These are phyloP conservation scores for Pristionchus mayeri DNA, from an alignment of 2,888 invertebrate species.

Conservation along the genomic window DNA sequence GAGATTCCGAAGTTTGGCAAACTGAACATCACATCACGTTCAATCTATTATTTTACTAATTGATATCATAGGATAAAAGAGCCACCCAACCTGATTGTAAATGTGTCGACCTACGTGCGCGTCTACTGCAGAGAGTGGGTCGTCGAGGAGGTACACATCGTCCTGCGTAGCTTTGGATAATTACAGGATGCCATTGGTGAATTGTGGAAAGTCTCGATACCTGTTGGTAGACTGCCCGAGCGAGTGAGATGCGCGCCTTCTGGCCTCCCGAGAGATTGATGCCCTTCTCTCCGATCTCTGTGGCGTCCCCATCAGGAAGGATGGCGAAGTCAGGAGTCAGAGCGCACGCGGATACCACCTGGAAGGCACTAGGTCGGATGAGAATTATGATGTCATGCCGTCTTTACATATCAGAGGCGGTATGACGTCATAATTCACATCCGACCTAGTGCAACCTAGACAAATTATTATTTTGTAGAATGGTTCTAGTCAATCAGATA, in stretches of 20 bases:
- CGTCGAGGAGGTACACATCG: conserved; percentile 93
- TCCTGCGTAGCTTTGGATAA: neutral
- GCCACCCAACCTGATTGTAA: conserved; percentile 80
- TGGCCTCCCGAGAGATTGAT: conserved; percentile 95
- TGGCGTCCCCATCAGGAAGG: conserved; percentile 90
- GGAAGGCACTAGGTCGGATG: no score
- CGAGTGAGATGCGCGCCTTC: conserved; percentile 84
- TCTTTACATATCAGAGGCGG: no score
- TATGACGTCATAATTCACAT: no score
- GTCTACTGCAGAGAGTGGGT: conserved; percentile 95
- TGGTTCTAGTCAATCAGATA: no score
- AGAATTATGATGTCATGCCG: no score
- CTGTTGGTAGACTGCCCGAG: conserved; percentile 84
- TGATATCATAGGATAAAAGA: neutral
- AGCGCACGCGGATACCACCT: conserved; percentile 91
- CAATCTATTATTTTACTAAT: neutral
- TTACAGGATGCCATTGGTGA: no score
- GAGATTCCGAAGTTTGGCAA: neutral
- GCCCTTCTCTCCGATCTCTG: conserved; percentile 98
- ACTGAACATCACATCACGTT: no score
- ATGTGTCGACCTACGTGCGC: conserved; percentile 98
- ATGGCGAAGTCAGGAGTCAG: conserved; percentile 92
- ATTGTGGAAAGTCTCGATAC: neutral
- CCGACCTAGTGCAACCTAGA: no score
- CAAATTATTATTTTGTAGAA: neutral